These are phyloP conservation scores for Lethenteron reissneri DNA, from an alignment of 2,113 vertebrate genomes.

Conservation along the genomic window DNA sequence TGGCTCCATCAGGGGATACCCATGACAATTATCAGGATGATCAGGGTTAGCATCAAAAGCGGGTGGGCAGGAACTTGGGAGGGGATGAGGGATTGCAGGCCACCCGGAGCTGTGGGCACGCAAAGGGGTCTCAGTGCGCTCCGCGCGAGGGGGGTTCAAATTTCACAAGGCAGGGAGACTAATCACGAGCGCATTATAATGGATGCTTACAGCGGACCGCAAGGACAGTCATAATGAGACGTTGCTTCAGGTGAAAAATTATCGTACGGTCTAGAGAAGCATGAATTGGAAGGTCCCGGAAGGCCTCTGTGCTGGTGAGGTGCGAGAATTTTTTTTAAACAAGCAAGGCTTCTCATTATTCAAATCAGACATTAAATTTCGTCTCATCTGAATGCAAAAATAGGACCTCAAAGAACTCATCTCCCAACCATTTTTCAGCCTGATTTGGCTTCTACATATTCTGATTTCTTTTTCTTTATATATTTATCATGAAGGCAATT, in stretches of 20 bases:
- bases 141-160: neutral
- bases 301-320: conserved; percentile 2
- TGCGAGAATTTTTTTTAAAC: neutral
- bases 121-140: neutral
- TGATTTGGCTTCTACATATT: conserved; percentile 4
- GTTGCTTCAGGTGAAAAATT: conserved; percentile 5
- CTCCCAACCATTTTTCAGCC: conserved; percentile 1
- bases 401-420: conserved; percentile 6
- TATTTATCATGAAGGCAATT: neutral
- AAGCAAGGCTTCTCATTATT: conserved; percentile 7
- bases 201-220: neutral
- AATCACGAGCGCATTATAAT: conserved; percentile 6
- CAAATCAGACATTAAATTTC: conserved; percentile 6
- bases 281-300: conserved; percentile 4
- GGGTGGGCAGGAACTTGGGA: no score
- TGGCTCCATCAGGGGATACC: no score
- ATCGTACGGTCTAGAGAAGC: conserved; percentile 1
- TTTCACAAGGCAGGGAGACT: conserved; percentile 1
- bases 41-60: no score
- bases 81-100: no score
- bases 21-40: no score
- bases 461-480: neutral
- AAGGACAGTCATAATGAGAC: conserved; percentile 3
- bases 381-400: conserved; percentile 6
- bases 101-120: no score